Evolutionary conservation across 2,797 vertebrate species (phyloP).

Genomic region (Okamejei kenojei): DNA sequence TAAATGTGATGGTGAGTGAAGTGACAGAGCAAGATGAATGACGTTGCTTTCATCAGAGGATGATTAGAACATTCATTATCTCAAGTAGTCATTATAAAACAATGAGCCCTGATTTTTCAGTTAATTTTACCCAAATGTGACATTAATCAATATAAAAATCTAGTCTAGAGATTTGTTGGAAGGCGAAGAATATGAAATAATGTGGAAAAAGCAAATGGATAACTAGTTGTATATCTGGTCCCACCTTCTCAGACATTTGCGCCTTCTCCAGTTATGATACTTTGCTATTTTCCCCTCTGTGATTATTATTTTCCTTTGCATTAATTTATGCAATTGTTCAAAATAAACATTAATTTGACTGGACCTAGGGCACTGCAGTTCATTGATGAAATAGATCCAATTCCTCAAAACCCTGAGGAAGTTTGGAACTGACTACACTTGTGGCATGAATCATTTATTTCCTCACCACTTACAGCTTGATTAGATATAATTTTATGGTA

Average conservation of each 20-base stretch:
- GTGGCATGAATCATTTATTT: conserved; percentile 11
- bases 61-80: background rate
- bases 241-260: background rate
- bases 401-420: background rate
- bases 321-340: background rate
- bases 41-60: background rate
- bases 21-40: background rate
- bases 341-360: background rate
- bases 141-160: background rate
- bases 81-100: background rate
- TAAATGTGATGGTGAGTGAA: background rate
- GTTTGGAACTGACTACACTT: background rate
- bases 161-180: background rate
- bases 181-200: background rate
- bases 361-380: background rate
- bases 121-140: background rate
- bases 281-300: background rate
- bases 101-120: background rate
- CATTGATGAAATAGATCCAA: background rate
- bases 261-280: background rate
- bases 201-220: background rate
- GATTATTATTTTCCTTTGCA: background rate
- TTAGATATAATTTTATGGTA: background rate
- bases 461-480: background rate
- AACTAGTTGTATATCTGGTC: background rate